Evolutionary conservation across 2,797 vertebrate genomes (phyloP).

Genomic region (Acipenser ruthenus): DNA sequence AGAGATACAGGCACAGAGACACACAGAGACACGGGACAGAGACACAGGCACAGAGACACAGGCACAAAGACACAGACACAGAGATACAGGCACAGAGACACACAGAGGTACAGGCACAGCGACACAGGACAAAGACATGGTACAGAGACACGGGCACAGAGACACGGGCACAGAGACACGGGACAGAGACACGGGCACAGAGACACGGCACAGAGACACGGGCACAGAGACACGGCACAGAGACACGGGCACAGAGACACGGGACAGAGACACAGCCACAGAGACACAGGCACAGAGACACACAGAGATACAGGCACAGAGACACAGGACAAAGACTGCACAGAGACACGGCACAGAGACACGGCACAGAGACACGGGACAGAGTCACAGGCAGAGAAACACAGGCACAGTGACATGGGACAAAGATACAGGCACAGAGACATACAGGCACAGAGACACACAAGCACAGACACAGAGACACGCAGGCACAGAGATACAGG

Average conservation of each 20-base stretch:
- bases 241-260: no score
- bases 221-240: constrained; percentile 30
- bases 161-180: background rate
- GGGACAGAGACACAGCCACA: no score
- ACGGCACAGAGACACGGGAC: no score
- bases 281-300: no score
- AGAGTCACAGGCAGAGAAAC: background rate
- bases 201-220: no score
- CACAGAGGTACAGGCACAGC: constrained; percentile 35
- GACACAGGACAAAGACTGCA: constrained; percentile 29
- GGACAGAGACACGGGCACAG: no score
- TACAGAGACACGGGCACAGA: background rate
- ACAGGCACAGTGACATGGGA: background rate
- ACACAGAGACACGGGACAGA: no score
- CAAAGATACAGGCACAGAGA: background rate
- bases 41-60: no score
- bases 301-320: constrained; percentile 16
- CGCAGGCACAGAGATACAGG: background rate
- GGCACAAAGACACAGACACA: no score
- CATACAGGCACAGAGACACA: background rate
- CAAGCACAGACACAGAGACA: background rate
- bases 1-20: no score
- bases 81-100: no score
- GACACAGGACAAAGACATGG: constrained; percentile 37
- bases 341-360: background rate